Evolutionary conservation across 2,113 vertebrate species (phyloP), one percentile per base, ranked within the genome.

Genomic region (Eidolon helvum): DNA sequence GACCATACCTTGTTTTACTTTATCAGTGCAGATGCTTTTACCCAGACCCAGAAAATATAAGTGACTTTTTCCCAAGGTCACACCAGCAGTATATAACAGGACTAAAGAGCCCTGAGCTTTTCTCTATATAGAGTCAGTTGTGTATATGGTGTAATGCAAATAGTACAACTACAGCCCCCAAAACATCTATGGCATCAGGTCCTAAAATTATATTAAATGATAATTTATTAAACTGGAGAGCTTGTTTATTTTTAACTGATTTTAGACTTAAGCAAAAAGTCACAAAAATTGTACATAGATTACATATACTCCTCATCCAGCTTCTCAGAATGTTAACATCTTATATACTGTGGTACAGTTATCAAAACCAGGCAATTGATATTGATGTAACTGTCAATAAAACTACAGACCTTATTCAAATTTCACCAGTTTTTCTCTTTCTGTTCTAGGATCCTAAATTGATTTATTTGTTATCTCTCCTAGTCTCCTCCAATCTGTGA

Each of bases 221-320:
- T 38, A 69, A 69, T 24, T 69, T 69, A 69, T 40, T 40, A 69
- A 43, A 26, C 69, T 71, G 69, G 38, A 50, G 9, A 71, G 18
- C 33, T 71, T 91, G 10, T 89, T 90, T 43, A 90, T 87, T 95
- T 87, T 94, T 26, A 95, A 59, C 26, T 74, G 28, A 90, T 90
- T 94, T 84, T 57, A 63, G 26, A 78, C 24, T 93, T 69, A 63
- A 65, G 19, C 59, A 19, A 86, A 87, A 97, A 48, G 26, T 87
- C 77, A 35, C 43, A 83, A 77, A 77, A 93, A 45, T 50, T 45
- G 30, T 82, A 69, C 7, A 4, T 55, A 55, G 18, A 83, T 82
- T 94, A 77, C 28, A 87, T 59, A 30, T 65, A 26, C 11, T 68
- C 48, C 48, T 92, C 75, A 82, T 35, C 53, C 2, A 87, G 4